Conservation (phyloP, 2,888 invertebrate species). For the Adelphocoris suturalis region DNA sequence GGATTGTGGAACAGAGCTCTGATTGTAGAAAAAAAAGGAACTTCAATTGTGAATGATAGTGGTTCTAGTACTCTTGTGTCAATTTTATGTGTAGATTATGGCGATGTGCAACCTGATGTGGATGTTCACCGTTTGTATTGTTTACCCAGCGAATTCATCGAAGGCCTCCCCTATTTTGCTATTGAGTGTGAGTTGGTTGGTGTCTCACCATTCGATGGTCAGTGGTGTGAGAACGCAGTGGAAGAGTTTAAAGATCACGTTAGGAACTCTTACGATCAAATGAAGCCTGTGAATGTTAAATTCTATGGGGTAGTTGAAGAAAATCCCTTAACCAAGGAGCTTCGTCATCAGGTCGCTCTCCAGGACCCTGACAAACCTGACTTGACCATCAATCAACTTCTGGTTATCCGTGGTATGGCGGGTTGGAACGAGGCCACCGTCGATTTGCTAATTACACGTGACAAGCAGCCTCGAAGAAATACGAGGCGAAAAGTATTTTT, state of each 20-base stretch:
- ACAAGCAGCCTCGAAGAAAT: background rate
- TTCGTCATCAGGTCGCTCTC: background rate
- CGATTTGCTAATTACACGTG: background rate
- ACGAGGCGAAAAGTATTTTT: background rate
- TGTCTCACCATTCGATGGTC: background rate
- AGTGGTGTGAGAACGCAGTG: background rate
- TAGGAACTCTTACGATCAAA: background rate
- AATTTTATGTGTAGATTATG: background rate
- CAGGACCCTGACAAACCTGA: background rate
- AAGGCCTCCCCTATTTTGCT: background rate
- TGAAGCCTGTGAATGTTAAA: background rate
- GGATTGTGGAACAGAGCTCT: slow-evolving; percentile 7
- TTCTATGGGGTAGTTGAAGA: background rate
- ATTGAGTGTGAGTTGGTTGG: slow-evolving; percentile 15
- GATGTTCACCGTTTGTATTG: background rate
- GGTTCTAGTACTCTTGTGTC: background rate
- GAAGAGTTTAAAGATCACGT: background rate
- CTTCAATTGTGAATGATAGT: background rate
- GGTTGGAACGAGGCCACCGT: background rate
- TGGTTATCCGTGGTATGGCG: background rate
- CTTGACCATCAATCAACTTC: background rate
- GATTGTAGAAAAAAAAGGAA: background rate
- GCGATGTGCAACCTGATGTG: background rate
- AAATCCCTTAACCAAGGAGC: background rate
- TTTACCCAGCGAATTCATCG: slow-evolving; percentile 20